Percentiles rank a stretch among this genome's conserved stretches.
These are phyloP conservation scores for Spongilla lacustris DNA, from an alignment of 37 sponge, comb jelly and placozoan genomes.

Conservation along the genomic window DNA sequence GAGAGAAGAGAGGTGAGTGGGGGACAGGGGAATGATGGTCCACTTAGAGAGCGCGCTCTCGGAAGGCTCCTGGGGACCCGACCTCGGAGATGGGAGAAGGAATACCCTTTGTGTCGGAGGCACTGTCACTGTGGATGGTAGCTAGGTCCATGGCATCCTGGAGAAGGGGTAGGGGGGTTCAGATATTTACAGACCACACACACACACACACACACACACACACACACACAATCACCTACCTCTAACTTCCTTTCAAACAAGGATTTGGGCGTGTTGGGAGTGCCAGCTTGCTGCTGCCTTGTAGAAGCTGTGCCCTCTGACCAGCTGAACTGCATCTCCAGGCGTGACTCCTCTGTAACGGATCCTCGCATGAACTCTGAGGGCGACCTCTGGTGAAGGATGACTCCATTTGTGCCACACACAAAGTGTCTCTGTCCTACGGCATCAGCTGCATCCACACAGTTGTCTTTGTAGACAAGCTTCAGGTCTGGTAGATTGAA, in stretches of 20 bases:
- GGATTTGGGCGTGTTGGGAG: background rate
- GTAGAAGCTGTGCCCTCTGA: background rate
- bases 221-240: background rate
- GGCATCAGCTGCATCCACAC: constrained; percentile 82
- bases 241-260: background rate
- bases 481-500: constrained; percentile 74
- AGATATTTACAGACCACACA: background rate
- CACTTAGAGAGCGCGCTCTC: background rate
- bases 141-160: background rate
- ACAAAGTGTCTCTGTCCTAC: constrained; percentile 77
- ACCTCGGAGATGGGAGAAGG: background rate
- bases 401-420: constrained; percentile 32
- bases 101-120: background rate
- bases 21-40: background rate
- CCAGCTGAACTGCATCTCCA: constrained; percentile 37
- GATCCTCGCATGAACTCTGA: constrained; percentile 78
- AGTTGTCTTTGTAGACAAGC: constrained; percentile 67
- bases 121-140: background rate
- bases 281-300: background rate
- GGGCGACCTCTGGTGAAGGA: constrained; percentile 77
- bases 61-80: background rate
- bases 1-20: background rate
- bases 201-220: background rate
- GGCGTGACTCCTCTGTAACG: constrained; percentile 59
- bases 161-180: background rate